A percentile compares a stretch with the other conserved stretches of the same genome.
These are phyloP conservation scores for Notamacropus eugenii DNA, from an alignment of 2,797 vertebrate species.

Conservation along the genomic window DNA sequence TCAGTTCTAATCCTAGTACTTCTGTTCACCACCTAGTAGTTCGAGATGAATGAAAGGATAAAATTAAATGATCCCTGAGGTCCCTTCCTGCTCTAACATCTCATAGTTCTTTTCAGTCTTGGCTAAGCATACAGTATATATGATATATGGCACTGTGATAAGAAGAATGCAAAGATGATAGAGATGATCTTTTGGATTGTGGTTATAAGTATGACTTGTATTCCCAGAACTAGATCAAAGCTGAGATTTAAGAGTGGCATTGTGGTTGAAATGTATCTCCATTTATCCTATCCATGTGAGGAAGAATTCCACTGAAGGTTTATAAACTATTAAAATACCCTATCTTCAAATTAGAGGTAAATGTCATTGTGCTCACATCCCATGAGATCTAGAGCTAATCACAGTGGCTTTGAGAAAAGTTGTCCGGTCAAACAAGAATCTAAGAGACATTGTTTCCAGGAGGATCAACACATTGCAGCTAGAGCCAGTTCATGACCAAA, in stretches of 20 bases:
- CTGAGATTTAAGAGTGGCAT: neutral
- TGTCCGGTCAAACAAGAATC: neutral
- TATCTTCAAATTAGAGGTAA: neutral
- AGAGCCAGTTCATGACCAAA: neutral
- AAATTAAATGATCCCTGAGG: neutral
- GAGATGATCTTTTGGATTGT: neutral
- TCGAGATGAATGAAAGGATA: neutral
- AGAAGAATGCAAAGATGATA: neutral
- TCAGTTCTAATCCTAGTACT: neutral
- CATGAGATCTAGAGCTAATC: neutral
- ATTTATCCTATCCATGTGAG: neutral
- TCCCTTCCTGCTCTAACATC: neutral
- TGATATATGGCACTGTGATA: neutral
- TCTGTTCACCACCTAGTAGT: neutral
- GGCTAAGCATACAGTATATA: neutral
- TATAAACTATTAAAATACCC: neutral
- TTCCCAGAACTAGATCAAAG: neutral
- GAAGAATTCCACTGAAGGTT: neutral
- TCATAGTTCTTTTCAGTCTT: neutral
- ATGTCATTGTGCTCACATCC: neutral
- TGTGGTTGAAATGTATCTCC: neutral
- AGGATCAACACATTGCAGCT: neutral
- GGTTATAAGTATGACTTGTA: neutral
- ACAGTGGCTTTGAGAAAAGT: neutral
- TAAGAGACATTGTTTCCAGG: neutral